Base-by-base conservation (phyloP, 2,888 invertebrate genomes). In the Allophyes oxyacanthae region DNA sequence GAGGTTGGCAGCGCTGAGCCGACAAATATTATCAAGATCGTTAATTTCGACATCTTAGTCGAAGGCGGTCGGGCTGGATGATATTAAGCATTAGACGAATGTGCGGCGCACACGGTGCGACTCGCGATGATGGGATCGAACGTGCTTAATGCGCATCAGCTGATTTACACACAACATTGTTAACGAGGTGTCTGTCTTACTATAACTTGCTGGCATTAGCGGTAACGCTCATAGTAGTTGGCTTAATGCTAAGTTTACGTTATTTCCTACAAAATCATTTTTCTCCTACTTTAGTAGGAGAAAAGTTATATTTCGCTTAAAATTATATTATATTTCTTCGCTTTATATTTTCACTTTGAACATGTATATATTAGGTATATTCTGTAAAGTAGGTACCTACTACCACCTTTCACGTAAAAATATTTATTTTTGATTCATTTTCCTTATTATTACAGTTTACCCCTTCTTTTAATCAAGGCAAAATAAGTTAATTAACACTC, bases 1-100 rank as follows among this genome's bases (percentile, higher is more conserved):
- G 87, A 84, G 88, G 86, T 68, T 85, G 86, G 87, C 86, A 86
- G 85, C 88, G 88, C 85, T 86, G 88, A 91, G 89, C 90, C 90
- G 89, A 84, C 92, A 94, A 93, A 92, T 92, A 93, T 93, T 92
- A 92, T 93, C 90, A 88, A 91, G 91, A 91, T 92, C 91, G 92
- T 92, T 92, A 91, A 90, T 92, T 91, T 89, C 88, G 84, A 90
- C 89, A 90, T 91, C 90, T 90, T 84, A 88, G 82, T 85, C 73
- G 77, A 80, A 82, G 83, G 80, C 81, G 81, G 68, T 68, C 40
- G 55, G 64, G 62, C 25, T 50, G 10, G 78, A 79, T 80, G 86
- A 84, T 87, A 86, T 86, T 86, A 84, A 79, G 78, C 80, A 76
- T 76, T 79, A 79, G 81, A 82, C 75, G 82, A 82, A 87, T 86